A percentile compares a stretch with the other conserved stretches of the same genome.
phyloP scores from a whole-genome alignment of 1,140 invertebrate species.

The Achatina immaculata region DNA sequence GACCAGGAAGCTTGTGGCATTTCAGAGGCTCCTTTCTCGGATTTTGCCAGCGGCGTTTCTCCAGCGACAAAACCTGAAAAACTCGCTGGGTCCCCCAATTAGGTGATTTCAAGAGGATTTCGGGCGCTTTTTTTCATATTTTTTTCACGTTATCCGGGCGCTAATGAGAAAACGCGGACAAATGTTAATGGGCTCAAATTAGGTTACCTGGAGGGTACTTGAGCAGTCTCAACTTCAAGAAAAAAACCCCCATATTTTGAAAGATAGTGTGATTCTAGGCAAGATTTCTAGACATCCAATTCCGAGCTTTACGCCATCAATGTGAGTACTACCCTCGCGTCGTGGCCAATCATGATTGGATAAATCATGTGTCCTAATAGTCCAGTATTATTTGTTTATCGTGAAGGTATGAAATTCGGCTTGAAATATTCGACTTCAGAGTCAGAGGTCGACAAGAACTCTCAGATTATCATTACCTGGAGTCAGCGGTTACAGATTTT shows the following conservation, averaged over 20 bases:
- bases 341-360: neutral
- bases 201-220: slow-evolving; percentile 1
- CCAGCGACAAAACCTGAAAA: neutral
- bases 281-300: neutral
- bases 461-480: too few relatives aligned
- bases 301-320: neutral
- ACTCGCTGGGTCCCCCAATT: slow-evolving; percentile 4
- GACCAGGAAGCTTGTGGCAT: slow-evolving; percentile 4
- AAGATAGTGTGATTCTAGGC: neutral
- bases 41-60: neutral
- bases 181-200: slow-evolving; percentile 25
- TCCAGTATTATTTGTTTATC: too few relatives aligned
- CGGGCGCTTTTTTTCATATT: neutral
- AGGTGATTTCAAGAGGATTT: slow-evolving; percentile 10
- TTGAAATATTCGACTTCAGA: too few relatives aligned
- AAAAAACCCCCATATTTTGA: neutral
- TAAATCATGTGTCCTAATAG: neutral
- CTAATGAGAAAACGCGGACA: slow-evolving; percentile 23
- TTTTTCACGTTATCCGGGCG: slow-evolving; percentile 14
- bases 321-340: neutral
- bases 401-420: too few relatives aligned
- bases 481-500: too few relatives aligned
- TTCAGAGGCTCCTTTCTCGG: neutral
- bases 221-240: neutral
- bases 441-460: too few relatives aligned